Percentiles rank a stretch among this genome's conserved stretches.
phyloP scores from a whole-genome alignment of 2,113 vertebrate genomes.

The Mormyrus lacerda region DNA sequence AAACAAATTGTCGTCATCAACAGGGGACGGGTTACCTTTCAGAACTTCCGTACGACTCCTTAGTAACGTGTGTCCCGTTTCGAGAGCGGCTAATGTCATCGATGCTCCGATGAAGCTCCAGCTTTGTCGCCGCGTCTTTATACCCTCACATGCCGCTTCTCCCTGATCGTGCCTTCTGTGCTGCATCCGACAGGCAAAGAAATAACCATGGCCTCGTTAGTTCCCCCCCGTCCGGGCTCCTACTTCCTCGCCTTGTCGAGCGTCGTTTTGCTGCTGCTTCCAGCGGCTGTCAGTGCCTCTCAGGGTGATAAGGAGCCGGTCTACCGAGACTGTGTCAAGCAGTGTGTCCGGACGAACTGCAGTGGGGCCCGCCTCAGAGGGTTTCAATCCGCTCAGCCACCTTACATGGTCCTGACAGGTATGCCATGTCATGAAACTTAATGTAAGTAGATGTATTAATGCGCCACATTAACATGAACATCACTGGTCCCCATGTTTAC shows the following conservation, averaged over 20 bases:
- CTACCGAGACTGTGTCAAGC: slow-evolving; percentile 82
- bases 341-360: slow-evolving; percentile 83
- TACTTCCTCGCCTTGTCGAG: slow-evolving; percentile 44
- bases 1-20: slow-evolving; percentile 8
- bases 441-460: background rate
- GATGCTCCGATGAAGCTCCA: background rate
- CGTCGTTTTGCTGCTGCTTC: slow-evolving; percentile 46
- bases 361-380: slow-evolving; percentile 72
- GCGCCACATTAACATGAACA: background rate
- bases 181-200: slow-evolving; percentile 28
- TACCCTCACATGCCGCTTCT: slow-evolving; percentile 12
- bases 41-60: background rate
- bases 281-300: slow-evolving; percentile 55
- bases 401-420: slow-evolving; percentile 86
- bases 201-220: slow-evolving; percentile 40
- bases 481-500: background rate
- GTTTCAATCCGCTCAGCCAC: slow-evolving; percentile 80
- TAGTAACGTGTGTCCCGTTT: background rate
- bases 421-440: background rate
- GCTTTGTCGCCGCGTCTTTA: background rate
- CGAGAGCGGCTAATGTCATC: background rate
- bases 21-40: background rate
- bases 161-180: slow-evolving; percentile 47
- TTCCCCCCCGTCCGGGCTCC: slow-evolving; percentile 42
- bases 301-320: slow-evolving; percentile 90